These are phyloP conservation scores for Leptinotarsa peninsularis DNA, from an alignment of 2,888 invertebrate genomes.

Conservation along the genomic window DNA sequence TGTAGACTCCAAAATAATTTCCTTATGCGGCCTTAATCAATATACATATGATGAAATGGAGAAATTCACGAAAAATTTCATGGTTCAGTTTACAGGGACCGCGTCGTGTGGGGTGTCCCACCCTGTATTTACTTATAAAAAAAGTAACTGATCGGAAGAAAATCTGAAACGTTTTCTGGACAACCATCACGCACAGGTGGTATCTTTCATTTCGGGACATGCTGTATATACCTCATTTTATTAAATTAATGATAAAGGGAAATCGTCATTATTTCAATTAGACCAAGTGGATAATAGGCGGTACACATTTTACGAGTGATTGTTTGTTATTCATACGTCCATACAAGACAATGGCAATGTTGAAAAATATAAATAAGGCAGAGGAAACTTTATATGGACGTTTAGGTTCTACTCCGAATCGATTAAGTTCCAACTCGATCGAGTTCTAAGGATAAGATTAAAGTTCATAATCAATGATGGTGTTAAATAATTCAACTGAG, in stretches of 20 bases:
- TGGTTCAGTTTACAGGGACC: too few species aligned
- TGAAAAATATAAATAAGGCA: slow-evolving; percentile 39
- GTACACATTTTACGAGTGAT: slow-evolving; percentile 46
- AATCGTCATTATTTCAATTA: slow-evolving; percentile 53
- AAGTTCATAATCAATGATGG: not conserved
- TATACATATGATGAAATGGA: too few species aligned
- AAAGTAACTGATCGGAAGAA: too few species aligned
- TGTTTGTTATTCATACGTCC: slow-evolving; percentile 42
- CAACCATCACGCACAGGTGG: not conserved
- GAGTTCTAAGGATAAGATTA: not conserved
- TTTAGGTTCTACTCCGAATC: not conserved
- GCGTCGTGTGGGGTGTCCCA: too few species aligned
- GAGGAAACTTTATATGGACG: slow-evolving; percentile 28
- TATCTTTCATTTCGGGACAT: not conserved
- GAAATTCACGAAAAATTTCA: too few species aligned
- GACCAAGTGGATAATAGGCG: slow-evolving; percentile 54
- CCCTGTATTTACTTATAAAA: too few species aligned
- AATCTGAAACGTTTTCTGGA: not conserved
- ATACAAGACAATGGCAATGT: slow-evolving; percentile 41
- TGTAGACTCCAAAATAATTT: too few species aligned
- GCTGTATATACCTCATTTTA: slow-evolving; percentile 32
- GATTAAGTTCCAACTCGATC: not conserved
- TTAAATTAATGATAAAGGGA: slow-evolving; percentile 53
- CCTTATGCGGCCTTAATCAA: too few species aligned
- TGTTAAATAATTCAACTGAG: not conserved